These are phyloP conservation scores for Synanthedon andrenaeformis DNA, from an alignment of 2,888 invertebrate species.

Conservation along the genomic window DNA sequence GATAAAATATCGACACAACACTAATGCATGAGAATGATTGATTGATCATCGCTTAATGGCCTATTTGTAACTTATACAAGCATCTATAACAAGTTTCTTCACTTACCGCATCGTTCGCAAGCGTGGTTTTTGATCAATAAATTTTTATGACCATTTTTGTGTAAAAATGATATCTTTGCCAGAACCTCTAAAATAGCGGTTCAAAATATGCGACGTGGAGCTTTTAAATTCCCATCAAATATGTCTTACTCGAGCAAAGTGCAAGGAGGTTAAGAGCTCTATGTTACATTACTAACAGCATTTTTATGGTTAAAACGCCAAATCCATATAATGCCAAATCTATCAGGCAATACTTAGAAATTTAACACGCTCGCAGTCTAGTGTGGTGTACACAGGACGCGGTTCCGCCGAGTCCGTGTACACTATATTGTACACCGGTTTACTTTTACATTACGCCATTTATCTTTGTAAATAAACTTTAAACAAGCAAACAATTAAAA, in stretches of 20 bases:
- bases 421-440: too few species aligned
- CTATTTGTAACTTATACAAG: conserved; percentile 5
- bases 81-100: not conserved
- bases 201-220: conserved; percentile 9
- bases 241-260: conserved; percentile 8
- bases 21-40: conserved; percentile 27
- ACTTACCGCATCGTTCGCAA: not conserved
- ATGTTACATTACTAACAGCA: conserved; percentile 1
- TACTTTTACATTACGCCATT: too few species aligned
- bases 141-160: not conserved
- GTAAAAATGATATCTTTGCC: not conserved
- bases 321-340: too few species aligned
- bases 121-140: not conserved
- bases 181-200: conserved; percentile 9
- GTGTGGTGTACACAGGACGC: too few species aligned
- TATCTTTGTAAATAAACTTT: too few species aligned
- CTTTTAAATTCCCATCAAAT: conserved; percentile 15
- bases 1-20: conserved; percentile 21
- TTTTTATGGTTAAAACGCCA: not conserved
- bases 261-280: not conserved
- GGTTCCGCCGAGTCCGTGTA: too few species aligned
- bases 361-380: too few species aligned
- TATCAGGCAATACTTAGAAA: too few species aligned
- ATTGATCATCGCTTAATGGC: conserved; percentile 14
- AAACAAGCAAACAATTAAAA: too few species aligned